Evolutionary conservation across 2,797 vertebrate genomes (phyloP).

Genomic region (Tenualosa thibaudeaui): DNA sequence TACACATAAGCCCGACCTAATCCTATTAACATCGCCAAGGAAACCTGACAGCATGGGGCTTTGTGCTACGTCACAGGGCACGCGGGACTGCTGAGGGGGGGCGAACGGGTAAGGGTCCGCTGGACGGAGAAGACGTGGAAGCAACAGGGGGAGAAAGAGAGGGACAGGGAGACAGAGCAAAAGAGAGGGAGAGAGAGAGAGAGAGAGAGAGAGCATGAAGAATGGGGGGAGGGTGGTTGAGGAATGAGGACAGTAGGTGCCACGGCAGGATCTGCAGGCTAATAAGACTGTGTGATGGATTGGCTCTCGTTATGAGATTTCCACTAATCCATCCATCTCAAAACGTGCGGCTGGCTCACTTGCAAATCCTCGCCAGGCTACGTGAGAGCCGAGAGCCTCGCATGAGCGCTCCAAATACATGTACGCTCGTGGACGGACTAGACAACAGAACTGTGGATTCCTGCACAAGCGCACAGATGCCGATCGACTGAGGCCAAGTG

Average conservation of each 20-base stretch:
- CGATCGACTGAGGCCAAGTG: neutral
- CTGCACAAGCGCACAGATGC: neutral
- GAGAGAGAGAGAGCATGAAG: neutral
- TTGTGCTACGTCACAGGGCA: constrained; percentile 69
- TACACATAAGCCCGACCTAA: constrained; percentile 75
- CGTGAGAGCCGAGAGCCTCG: constrained; percentile 44
- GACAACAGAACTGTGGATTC: neutral
- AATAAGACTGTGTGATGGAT: constrained; percentile 75
- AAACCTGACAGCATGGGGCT: constrained; percentile 70
- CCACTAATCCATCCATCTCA: constrained; percentile 74
- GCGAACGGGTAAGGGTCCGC: neutral
- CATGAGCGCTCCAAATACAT: constrained; percentile 26
- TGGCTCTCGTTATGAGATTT: constrained; percentile 73
- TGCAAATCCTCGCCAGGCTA: constrained; percentile 64
- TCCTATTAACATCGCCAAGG: constrained; percentile 79
- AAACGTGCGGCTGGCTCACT: constrained; percentile 61
- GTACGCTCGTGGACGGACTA: neutral
- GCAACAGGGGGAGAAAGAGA: neutral
- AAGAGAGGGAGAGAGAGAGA: neutral
- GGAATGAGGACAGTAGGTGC: constrained; percentile 37
- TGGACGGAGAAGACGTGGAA: neutral
- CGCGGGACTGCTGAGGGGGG: neutral
- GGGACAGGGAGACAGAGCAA: too few relatives aligned
- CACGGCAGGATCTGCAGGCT: constrained; percentile 61
- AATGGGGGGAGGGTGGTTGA: neutral